Base-by-base conservation (phyloP, 30 jellyfish, hydroid and myxozoan genomes). In the Catostylus mosaicus region DNA sequence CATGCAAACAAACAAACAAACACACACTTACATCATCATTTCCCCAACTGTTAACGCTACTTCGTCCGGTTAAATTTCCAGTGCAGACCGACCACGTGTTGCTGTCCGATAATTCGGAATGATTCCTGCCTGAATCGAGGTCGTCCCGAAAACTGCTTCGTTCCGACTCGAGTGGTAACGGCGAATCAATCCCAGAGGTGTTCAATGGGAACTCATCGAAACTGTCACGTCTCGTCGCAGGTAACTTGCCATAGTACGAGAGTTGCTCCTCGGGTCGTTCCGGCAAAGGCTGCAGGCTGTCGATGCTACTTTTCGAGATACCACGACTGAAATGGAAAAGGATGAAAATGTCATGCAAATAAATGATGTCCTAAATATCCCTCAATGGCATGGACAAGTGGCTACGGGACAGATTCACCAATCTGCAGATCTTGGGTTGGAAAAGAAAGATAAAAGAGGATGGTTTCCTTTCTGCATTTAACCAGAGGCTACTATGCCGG, bases 41-140 rank as follows among this genome's bases (percentile, higher is more conserved):
- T 24, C 96, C 96, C 98, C 98, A 91, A 46, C 97, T 86, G 67
- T 47, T 84, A n/a, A 84, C 96, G 68, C 98, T 91, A 67, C 95
- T 85, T 26, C 98, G 68, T n/a, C 93, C 98, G 29, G 98, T 78
- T 47, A 89, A 43, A 48, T 87, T 87, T 19, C 96, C 96, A 12
- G 96, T 78, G 68, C 93, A 88, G 35, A 74, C 82, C 57, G 94
- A 89, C 86, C 91, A 88, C 27, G 76, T 14, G 78, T 65, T 78
- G 70, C 89, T 77, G 46, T 79, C 82, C 0, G 90, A 79, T 38
- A 79, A 48, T 62, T 79, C 90, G 18, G 90, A 79, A 47, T 79
- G 90, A 66, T 79, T 59, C 30, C 92, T 68, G 71, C 92, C 68
- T 45, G 83, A 60, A 30, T 67, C 92, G 20, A 73, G 85, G 73